phyloP scores from a whole-genome alignment of 2,888 invertebrate genomes.

The Mythimna pallens region DNA sequence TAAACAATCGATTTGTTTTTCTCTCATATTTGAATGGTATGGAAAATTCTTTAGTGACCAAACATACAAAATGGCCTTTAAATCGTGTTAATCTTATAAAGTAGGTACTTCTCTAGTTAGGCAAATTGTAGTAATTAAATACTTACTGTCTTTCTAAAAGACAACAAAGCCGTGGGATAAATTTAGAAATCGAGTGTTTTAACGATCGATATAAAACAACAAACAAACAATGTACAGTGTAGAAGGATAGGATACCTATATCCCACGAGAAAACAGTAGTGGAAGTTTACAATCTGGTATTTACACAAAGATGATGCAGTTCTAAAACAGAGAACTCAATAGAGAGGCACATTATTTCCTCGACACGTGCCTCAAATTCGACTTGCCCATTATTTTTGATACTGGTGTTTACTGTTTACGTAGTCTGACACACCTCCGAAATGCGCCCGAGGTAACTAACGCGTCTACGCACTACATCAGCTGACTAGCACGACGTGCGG shows the following conservation, averaged over 20 bases:
- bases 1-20: conserved; percentile 9
- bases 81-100: conserved; percentile 5
- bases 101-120: neutral
- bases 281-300: conserved; percentile 19
- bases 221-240: neutral
- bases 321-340: conserved; percentile 21
- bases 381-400: conserved; percentile 46
- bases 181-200: neutral
- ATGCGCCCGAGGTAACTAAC: conserved; percentile 37
- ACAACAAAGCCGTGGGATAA: neutral
- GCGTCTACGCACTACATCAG: conserved; percentile 41
- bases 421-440: conserved; percentile 73
- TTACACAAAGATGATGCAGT: conserved; percentile 19
- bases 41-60: neutral
- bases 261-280: neutral
- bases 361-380: conserved; percentile 37
- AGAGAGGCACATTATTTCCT: conserved; percentile 10
- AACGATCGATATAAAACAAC: neutral
- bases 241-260: neutral
- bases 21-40: conserved; percentile 7
- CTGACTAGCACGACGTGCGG: conserved; percentile 39
- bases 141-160: neutral
- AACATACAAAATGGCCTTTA: conserved; percentile 3
- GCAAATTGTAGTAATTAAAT: neutral
- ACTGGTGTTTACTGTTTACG: conserved; percentile 61